Percentiles rank a stretch among this genome's conserved stretches.
These are phyloP conservation scores for Urocolius indicus DNA, from an alignment of 2,113 vertebrate genomes.

Conservation along the genomic window DNA sequence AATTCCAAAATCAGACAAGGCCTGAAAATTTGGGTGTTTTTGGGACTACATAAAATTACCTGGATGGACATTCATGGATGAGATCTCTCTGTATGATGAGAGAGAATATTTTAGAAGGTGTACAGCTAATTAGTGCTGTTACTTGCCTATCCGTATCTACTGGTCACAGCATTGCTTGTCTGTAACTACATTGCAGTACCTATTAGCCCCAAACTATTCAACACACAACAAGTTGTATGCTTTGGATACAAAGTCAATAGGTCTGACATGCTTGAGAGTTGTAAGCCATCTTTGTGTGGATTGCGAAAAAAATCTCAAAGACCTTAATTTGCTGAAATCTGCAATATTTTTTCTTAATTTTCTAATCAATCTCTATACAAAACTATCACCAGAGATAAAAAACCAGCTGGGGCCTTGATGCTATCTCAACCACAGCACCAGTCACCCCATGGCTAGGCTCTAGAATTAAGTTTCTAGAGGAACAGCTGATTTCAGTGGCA, in stretches of 20 bases:
- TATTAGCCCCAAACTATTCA: neutral
- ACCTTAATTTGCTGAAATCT: neutral
- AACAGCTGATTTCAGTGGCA: neutral
- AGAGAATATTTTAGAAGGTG: neutral
- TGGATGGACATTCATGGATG: neutral
- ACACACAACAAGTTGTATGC: accelerated
- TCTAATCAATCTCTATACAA: neutral
- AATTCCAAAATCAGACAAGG: neutral
- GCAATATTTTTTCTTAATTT: neutral
- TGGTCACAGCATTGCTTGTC: neutral
- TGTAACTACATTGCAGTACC: neutral
- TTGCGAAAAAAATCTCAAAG: neutral
- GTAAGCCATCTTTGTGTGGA: neutral
- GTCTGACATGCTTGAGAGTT: neutral
- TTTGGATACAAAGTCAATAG: neutral
- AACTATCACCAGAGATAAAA: neutral
- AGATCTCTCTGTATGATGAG: neutral
- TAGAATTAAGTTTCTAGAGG: neutral
- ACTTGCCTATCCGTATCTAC: neutral
- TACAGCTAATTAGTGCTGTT: neutral
- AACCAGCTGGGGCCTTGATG: neutral
- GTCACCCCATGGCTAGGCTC: neutral
- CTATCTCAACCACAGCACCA: neutral
- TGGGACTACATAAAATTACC: neutral
- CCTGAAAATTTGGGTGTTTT: accelerated